phyloP scores from a whole-genome alignment of 2,113 vertebrate genomes.

The Elgaria multicarinata region DNA sequence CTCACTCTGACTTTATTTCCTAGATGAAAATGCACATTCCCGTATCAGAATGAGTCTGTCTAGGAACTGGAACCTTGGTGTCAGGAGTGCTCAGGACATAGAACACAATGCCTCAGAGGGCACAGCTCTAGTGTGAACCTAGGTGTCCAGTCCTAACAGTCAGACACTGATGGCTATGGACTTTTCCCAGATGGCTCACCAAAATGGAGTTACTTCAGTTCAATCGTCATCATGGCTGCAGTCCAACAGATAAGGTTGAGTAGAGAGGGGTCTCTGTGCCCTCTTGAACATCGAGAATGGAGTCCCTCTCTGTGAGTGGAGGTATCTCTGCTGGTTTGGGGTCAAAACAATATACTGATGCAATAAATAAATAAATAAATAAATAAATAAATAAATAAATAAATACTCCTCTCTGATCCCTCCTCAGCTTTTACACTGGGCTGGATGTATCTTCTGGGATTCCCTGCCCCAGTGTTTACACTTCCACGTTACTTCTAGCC shows the following conservation, averaged over 20 bases:
- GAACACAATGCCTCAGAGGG: background rate
- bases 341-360: background rate
- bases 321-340: background rate
- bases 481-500: background rate
- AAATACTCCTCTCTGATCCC: background rate
- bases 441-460: too few relatives aligned
- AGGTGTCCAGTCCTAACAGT: background rate
- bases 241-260: background rate
- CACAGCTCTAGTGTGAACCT: background rate
- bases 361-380: too few relatives aligned
- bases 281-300: background rate
- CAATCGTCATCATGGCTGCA: background rate
- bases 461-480: background rate
- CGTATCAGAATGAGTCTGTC: background rate
- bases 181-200: background rate
- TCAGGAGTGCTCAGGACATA: background rate
- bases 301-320: background rate
- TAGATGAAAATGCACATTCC: background rate
- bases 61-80: background rate
- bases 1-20: background rate
- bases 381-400: too few relatives aligned
- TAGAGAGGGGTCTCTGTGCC: background rate
- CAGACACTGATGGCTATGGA: background rate
- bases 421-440: background rate
- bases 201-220: background rate